Evolutionary conservation across 2,113 vertebrate species (phyloP).

Genomic region (Phasianus colchicus): DNA sequence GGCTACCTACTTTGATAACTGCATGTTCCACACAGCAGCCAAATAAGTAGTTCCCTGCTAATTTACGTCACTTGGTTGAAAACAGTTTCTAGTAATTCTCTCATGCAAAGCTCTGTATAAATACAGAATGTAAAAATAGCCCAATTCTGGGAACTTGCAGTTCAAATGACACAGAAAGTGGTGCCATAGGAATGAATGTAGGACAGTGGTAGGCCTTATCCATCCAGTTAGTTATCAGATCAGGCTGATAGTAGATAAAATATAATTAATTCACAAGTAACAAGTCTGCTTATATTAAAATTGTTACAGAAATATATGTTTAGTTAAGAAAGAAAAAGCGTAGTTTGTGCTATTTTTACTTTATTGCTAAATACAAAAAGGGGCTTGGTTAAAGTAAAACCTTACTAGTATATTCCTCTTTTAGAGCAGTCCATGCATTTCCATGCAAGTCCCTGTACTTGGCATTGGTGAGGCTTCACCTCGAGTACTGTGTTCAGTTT

Average conservation of each 20-base stretch:
- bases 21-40: background rate
- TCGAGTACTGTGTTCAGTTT: too few species aligned
- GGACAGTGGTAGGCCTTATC: background rate
- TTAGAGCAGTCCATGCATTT: too few species aligned
- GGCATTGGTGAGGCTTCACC: too few species aligned
- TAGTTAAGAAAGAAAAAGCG: background rate
- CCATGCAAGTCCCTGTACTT: too few species aligned
- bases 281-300: background rate
- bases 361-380: background rate
- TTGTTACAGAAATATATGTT: background rate
- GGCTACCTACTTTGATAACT: background rate
- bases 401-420: background rate
- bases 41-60: background rate
- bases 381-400: background rate
- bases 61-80: background rate
- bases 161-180: background rate
- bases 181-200: background rate
- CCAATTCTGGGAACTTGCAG: background rate
- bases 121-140: background rate
- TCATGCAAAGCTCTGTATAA: background rate
- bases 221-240: background rate
- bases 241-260: background rate
- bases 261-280: background rate
- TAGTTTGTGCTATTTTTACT: background rate
- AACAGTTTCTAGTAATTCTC: conserved; percentile 26